These are phyloP conservation scores for Oreochromis tanganicae DNA, from an alignment of 2,113 vertebrate genomes.

Conservation along the genomic window DNA sequence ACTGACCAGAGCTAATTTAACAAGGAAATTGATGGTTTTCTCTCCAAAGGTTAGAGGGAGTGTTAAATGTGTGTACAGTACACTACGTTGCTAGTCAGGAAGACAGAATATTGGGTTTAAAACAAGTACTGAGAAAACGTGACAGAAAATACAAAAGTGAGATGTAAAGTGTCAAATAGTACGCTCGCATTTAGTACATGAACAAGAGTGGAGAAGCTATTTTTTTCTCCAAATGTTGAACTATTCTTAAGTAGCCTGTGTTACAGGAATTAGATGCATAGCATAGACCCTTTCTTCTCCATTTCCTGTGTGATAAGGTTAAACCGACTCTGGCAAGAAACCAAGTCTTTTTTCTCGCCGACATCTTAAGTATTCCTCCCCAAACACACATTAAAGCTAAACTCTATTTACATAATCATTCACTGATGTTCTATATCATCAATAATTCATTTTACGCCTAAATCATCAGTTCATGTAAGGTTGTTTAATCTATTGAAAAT, in stretches of 20 bases:
- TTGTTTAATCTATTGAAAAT: neutral
- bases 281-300: neutral
- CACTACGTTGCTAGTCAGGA: neutral
- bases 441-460: neutral
- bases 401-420: neutral
- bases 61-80: neutral
- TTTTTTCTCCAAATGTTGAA: neutral
- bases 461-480: neutral
- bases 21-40: neutral
- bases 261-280: neutral
- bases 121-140: neutral
- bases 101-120: neutral
- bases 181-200: neutral
- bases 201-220: neutral
- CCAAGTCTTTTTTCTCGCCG: neutral
- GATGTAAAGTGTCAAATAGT: neutral
- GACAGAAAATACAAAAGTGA: neutral
- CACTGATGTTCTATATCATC: neutral
- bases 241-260: neutral
- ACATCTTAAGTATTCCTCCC: neutral
- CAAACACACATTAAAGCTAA: neutral
- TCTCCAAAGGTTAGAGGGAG: conserved; percentile 2
- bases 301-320: neutral
- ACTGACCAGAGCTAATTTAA: neutral
- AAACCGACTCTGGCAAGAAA: neutral